phyloP scores from a whole-genome alignment of 2,113 vertebrate species.

The Taxidea taxus region DNA sequence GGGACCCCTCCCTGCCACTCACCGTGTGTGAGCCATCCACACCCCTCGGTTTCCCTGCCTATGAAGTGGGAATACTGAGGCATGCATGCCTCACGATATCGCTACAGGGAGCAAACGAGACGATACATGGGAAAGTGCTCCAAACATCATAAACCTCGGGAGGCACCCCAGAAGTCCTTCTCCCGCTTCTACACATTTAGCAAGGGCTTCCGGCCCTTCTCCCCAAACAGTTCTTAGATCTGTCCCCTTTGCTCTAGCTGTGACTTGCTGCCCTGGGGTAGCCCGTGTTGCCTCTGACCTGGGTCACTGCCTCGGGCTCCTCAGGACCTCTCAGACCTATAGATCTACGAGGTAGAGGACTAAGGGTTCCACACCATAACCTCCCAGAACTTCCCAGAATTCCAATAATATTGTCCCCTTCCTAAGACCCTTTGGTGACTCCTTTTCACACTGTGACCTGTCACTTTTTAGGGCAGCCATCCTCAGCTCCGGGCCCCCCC shows the following conservation, averaged over 20 bases:
- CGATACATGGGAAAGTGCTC: not conserved
- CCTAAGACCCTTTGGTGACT: not conserved
- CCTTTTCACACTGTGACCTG: not conserved
- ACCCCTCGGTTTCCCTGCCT: not conserved
- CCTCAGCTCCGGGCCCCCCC: not conserved
- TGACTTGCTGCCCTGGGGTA: not conserved
- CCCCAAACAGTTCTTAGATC: not conserved
- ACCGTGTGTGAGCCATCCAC: accelerated
- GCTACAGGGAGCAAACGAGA: not conserved
- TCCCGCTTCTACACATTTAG: not conserved
- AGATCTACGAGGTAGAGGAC: not conserved
- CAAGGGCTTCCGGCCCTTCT: accelerated
- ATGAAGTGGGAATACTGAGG: not conserved
- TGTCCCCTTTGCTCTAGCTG: not conserved
- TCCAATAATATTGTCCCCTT: not conserved
- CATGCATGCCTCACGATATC: too few relatives aligned
- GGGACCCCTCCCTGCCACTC: not conserved
- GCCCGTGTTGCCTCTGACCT: not conserved
- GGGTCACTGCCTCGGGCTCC: not conserved
- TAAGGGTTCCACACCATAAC: not conserved
- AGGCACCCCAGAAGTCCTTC: not conserved
- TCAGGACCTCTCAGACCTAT: not conserved
- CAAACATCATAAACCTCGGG: not conserved
- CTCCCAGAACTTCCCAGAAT: not conserved
- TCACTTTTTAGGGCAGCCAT: too few relatives aligned